Conservation (phyloP, 1,140 invertebrate genomes). For the Eueides isabella region DNA sequence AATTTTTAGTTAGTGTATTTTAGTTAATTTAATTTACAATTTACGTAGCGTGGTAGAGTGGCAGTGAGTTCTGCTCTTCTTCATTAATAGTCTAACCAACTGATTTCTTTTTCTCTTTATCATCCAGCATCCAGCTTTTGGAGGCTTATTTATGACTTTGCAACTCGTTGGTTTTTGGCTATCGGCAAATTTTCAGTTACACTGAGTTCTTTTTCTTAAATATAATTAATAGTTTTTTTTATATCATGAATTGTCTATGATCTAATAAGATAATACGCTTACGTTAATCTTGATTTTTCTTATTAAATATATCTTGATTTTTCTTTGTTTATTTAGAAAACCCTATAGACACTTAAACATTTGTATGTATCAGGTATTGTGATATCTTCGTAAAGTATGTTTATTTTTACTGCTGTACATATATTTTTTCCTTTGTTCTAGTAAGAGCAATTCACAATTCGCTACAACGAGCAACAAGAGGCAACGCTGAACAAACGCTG, state of each 20-base stretch:
- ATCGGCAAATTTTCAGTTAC: no score
- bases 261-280: not conserved
- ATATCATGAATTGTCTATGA: no score
- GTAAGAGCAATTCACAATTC: slow-evolving; percentile 30
- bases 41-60: not conserved
- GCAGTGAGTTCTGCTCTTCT: not conserved
- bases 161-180: no score
- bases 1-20: not conserved
- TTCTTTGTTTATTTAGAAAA: not conserved
- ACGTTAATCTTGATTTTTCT: not conserved
- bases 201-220: no score
- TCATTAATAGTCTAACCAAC: not conserved
- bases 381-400: not conserved
- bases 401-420: not conserved
- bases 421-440: slow-evolving; percentile 34
- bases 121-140: not conserved
- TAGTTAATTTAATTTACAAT: not conserved
- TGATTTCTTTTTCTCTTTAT: not conserved
- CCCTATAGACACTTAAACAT: not conserved
- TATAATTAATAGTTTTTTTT: no score
- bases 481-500: slow-evolving; percentile 32
- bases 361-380: not conserved
- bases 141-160: no score
- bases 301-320: not conserved
- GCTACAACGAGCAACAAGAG: slow-evolving; percentile 22